A percentile compares a stretch with the other conserved stretches of the same genome.
These are phyloP conservation scores for Tylochromis polylepis DNA, from an alignment of 2,113 vertebrate species.

Conservation along the genomic window DNA sequence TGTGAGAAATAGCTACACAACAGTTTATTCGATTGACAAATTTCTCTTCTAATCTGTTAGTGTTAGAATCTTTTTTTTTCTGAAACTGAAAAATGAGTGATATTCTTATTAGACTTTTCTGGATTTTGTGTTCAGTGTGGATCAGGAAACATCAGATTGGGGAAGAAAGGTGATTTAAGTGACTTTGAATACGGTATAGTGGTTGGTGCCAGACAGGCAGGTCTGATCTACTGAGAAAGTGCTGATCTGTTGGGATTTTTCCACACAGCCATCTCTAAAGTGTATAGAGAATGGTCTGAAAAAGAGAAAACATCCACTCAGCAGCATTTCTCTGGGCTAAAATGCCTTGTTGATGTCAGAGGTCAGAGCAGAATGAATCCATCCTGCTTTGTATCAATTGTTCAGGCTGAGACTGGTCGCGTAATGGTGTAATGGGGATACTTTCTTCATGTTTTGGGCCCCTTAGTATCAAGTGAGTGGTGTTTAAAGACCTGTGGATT, in stretches of 20 bases:
- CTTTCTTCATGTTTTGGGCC: not conserved
- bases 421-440: not conserved
- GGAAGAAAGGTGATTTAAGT: too few species aligned
- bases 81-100: not conserved
- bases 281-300: not conserved
- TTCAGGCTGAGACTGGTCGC: rapidly evolving
- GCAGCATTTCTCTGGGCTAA: not conserved
- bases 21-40: not conserved
- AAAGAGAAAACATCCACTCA: not conserved
- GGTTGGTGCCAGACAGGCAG: not conserved
- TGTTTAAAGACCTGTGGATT: not conserved
- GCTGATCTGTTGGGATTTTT: not conserved
- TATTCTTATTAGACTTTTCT: not conserved
- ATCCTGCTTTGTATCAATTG: not conserved
- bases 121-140: not conserved
- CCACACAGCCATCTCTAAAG: not conserved
- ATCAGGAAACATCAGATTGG: not conserved
- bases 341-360: not conserved
- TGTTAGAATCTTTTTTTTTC: not conserved
- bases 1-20: not conserved
- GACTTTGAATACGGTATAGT: not conserved
- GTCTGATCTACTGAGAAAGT: rapidly evolving
- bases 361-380: not conserved
- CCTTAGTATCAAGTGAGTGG: not conserved
- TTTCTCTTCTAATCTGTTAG: not conserved